Evolutionary conservation across 2,113 vertebrate genomes (phyloP).

Genomic region (western clawed frog (Xenopus tropicalis)): UCB_Xtro_10.0 CM004450.2:62915001-62915500

Average conservation of each 20-base stretch:
- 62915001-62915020: too few species aligned
- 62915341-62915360: constrained; percentile 94
- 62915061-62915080: constrained; percentile 21
- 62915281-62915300: constrained; percentile 82
- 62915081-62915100: not conserved
- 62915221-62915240: constrained; percentile 61
- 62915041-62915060: not conserved
- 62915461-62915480: constrained; percentile 90
- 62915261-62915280: constrained; percentile 72
- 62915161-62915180: constrained; percentile 53
- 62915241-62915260: constrained; percentile 62
- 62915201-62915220: constrained; percentile 57
- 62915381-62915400: constrained; percentile 85
- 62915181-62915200: constrained; percentile 45
- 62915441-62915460: constrained; percentile 78
- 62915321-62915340: constrained; percentile 95
- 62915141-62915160: constrained; percentile 54
- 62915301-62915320: constrained; percentile 89
- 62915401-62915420: constrained; percentile 91
- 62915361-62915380: constrained; percentile 88
- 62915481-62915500: constrained; percentile 81
- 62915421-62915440: constrained; percentile 72
- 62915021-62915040: too few species aligned
- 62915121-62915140: constrained; percentile 48
- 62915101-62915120: constrained; percentile 43